These are phyloP conservation scores for Sciurus carolinensis DNA, from an alignment of 2,797 vertebrate genomes.

Conservation along the genomic window DNA sequence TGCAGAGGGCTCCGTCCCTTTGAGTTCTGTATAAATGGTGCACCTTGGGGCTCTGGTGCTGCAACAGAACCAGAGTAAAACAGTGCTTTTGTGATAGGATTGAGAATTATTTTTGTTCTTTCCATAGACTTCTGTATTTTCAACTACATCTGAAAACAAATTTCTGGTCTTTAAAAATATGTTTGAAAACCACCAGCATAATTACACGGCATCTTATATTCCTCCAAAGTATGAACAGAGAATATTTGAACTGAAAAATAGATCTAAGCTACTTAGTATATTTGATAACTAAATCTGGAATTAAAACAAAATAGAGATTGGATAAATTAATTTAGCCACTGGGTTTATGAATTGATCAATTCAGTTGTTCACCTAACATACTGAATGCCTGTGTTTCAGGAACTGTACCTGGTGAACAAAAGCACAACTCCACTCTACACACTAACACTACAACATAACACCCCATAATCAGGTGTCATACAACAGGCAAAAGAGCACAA, in stretches of 20 bases:
- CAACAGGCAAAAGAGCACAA: not conserved
- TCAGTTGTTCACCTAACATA: not conserved
- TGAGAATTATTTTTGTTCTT: not conserved
- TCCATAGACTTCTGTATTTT: not conserved
- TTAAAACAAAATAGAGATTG: not conserved
- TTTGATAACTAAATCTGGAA: slow-evolving; percentile 33
- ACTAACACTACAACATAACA: not conserved
- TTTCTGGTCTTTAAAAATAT: not conserved
- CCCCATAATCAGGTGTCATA: not conserved
- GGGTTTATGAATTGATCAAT: not conserved
- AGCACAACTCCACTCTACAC: not conserved
- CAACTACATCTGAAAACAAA: slow-evolving; percentile 7
- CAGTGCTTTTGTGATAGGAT: not conserved
- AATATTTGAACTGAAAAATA: slow-evolving; percentile 37
- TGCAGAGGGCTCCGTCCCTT: not conserved
- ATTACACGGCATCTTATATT: not conserved
- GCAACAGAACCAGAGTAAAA: not conserved
- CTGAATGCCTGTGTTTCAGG: not conserved
- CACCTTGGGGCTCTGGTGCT: not conserved
- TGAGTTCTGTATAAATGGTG: not conserved
- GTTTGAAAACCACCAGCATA: slow-evolving; percentile 31
- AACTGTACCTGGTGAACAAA: not conserved
- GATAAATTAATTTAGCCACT: slow-evolving; percentile 6
- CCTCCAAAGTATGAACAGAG: not conserved
- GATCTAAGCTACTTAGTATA: slow-evolving; percentile 5